Evolutionary conservation across 2,888 invertebrate genomes (phyloP), one percentile per base, ranked within the genome.

Genomic region (Eulithis testata): DNA sequence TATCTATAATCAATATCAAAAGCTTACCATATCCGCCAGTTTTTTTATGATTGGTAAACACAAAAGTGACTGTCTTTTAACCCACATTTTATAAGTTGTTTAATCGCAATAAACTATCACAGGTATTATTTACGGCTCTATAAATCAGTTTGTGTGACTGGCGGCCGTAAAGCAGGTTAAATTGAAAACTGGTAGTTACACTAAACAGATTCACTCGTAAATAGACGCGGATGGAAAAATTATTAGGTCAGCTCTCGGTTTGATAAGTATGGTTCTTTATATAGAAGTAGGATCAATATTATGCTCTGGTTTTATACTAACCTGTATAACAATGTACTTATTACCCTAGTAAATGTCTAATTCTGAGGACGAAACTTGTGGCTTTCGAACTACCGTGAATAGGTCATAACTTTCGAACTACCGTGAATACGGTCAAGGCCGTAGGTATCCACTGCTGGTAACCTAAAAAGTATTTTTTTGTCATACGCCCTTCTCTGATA

Each of bases 141-240:
- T 72, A 71, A 72, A 69, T 72, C 71, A 66, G 57, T 57, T 61
- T 57, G 54, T 59, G 59, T 65, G 62, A 60, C 72, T 70, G 60
- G 65, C 62, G 67, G 50, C 65, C 60, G 70, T 68, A 65, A 68
- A 63, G 59, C 50, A 37, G 31, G 66, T 59, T 63, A 40, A 66
- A 69, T 66, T 68, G 62, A 70, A 70, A 69, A 71, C 69, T 45
- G 51, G 58, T 67, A 61, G 63, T 65, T 54, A 55, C n/a, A 58
- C 31, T 65, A 53, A 65, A 53, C 61, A 61, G 62, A 63, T 56
- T 53, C 58, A 57, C 12, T 55, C 59, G 55, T 56, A 59, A 54
- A 59, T 55, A 66, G 37, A 62, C 14, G 27, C 58, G 37, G 51
- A 61, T 61, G 57, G 53, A 62, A 66, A 66, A 62, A 62, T 14